Evolutionary conservation across 23 tunicate genomes (phyloP).

Genomic region (Oikopleura dioica): DNA sequence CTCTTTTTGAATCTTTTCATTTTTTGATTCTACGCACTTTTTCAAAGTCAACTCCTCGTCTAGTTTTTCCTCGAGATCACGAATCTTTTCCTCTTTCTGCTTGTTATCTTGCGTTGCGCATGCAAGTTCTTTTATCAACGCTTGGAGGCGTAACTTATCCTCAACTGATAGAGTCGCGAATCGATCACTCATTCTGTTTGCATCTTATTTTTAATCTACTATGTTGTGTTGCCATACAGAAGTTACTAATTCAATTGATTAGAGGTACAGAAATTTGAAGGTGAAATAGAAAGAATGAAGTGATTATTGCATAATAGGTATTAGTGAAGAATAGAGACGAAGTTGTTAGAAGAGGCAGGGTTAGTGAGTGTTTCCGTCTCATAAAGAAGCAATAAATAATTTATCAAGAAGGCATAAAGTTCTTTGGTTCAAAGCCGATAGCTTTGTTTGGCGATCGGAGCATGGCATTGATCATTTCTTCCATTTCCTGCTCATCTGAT

Average conservation of each 20-base stretch:
- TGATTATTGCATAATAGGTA: too few species aligned
- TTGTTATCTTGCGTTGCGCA: neutral
- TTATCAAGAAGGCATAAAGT: too few species aligned
- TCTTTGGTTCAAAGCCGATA: neutral
- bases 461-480: neutral
- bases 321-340: too few species aligned
- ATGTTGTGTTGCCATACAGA: neutral
- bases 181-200: neutral
- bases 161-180: neutral
- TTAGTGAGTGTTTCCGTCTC: too few species aligned
- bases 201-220: neutral
- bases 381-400: too few species aligned
- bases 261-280: too few species aligned
- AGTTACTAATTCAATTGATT: too few species aligned
- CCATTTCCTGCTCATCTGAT: neutral
- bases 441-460: neutral
- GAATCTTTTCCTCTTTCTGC: neutral
- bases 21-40: neutral
- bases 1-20: neutral
- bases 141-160: neutral
- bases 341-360: too few species aligned
- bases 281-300: too few species aligned
- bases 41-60: neutral
- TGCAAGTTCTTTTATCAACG: neutral
- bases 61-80: neutral